Base-by-base conservation (phyloP, 2,797 vertebrate species). In the Micromesistius poutassou region DNA sequence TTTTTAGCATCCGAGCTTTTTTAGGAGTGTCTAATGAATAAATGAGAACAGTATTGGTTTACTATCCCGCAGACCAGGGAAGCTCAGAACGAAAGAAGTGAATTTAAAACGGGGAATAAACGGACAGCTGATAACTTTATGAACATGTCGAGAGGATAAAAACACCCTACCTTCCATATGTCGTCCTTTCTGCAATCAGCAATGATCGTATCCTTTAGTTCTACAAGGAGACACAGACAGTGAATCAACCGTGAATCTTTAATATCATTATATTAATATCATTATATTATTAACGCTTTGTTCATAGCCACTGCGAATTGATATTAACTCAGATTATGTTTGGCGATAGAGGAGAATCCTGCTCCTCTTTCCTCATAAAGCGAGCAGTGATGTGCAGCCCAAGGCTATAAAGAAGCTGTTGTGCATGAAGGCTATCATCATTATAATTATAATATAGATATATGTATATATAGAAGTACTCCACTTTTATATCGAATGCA, bases 81-180 rank as follows among this genome's bases (percentile, higher is more conserved):
- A 13, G 10, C 12, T 16, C 40, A 16, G 10, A 10, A 42, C 10
- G 40, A 16, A 42, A 12, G 12, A 42, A 16, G 12, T 3, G 40
- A 42, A 16, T 2, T 42, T 42, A 2, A 12, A 42, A 42, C 13
- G 4, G 36, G 36, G 9, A 38, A 38, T 38, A 2, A 16, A 16
- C 13, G 40, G 40, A 42, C 40, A 13, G 12, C 33, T 6, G 33
- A 35, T 35, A 6, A 35, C 33, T 0, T 35, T 7, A 35, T 6
- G 1, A 40, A 13, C 38, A 9, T 40, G 38, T 40, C 33, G 33
- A n/a, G n/a, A n/a, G n/a, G 2, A 42, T 14, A 42, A 16, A 42
- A 42, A 42, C 71, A 13, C 72, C 90, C n/a, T 94, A 98, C 97
- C 96, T 98, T 99, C 97, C 97, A 99, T 94, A 96, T 90, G 73